phyloP scores from a whole-genome alignment of 2,888 invertebrate genomes.

The Torymus auratus region DNA sequence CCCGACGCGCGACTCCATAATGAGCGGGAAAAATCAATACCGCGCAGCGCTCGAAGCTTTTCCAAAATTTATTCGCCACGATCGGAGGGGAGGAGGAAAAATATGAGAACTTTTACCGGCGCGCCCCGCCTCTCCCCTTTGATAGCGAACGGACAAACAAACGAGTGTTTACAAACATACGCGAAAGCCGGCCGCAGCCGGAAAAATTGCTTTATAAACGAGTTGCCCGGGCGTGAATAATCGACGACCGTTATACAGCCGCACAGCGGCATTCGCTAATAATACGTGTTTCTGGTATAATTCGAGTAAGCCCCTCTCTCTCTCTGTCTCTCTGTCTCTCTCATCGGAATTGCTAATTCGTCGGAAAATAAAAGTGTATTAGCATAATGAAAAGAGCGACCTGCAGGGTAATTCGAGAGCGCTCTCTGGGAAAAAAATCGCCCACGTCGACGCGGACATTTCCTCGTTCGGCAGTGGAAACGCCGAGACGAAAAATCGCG shows the following conservation, averaged over 20 bases:
- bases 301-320: conserved; percentile 9
- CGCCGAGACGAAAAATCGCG: conserved; percentile 35
- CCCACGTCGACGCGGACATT: not conserved
- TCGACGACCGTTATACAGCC: not conserved
- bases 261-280: not conserved
- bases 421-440: not conserved
- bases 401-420: conserved; percentile 27
- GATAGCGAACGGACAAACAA: too few species aligned
- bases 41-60: too few species aligned
- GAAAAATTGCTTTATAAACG: too few species aligned
- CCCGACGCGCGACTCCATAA: too few species aligned
- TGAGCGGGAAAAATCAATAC: too few species aligned
- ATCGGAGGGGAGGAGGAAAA: too few species aligned
- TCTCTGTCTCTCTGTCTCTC: not conserved
- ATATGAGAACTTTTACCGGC: too few species aligned
- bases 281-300: conserved; percentile 26
- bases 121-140: too few species aligned
- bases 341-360: conserved; percentile 50
- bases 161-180: not conserved
- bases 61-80: too few species aligned
- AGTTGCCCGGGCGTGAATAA: not conserved
- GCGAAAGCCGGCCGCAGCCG: not conserved
- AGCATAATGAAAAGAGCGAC: conserved; percentile 43
- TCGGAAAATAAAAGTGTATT: conserved; percentile 26
- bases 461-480: conserved; percentile 15